Evolutionary conservation across 2,888 invertebrate species (phyloP).

Genomic region (Phrixothrix hirtus): DNA sequence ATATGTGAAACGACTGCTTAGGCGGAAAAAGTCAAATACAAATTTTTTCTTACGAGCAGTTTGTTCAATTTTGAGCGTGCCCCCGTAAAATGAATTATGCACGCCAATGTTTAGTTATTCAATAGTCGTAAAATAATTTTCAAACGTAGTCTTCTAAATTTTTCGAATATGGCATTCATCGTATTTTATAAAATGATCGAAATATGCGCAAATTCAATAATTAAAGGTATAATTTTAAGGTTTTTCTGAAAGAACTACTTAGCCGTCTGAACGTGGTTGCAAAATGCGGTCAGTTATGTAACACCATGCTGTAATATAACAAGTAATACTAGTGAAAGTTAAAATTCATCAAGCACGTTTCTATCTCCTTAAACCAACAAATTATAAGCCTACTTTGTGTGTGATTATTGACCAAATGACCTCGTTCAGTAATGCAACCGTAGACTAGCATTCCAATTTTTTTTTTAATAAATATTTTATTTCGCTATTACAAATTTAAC

Average conservation of each 20-base stretch:
- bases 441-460: not conserved
- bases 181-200: no score
- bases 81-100: no score
- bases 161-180: no score
- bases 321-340: slow-evolving; percentile 23
- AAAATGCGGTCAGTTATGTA: slow-evolving; percentile 26
- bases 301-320: slow-evolving; percentile 19
- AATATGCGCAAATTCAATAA: no score
- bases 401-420: slow-evolving; percentile 13
- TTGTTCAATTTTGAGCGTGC: no score
- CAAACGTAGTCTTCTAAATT: no score
- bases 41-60: no score
- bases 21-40: no score
- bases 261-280: slow-evolving; percentile 9
- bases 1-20: no score
- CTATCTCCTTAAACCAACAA: slow-evolving; percentile 20
- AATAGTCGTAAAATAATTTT: no score
- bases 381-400: slow-evolving; percentile 4
- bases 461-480: not conserved
- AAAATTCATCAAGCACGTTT: slow-evolving; percentile 26
- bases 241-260: slow-evolving; percentile 1
- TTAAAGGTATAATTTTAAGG: slow-evolving; percentile 6
- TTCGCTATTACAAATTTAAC: no score
- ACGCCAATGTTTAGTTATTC: no score
- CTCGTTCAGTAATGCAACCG: slow-evolving; percentile 2